Evolutionary conservation across 2,113 vertebrate species (phyloP).

Genomic region (Anser brachyrhynchus): DNA sequence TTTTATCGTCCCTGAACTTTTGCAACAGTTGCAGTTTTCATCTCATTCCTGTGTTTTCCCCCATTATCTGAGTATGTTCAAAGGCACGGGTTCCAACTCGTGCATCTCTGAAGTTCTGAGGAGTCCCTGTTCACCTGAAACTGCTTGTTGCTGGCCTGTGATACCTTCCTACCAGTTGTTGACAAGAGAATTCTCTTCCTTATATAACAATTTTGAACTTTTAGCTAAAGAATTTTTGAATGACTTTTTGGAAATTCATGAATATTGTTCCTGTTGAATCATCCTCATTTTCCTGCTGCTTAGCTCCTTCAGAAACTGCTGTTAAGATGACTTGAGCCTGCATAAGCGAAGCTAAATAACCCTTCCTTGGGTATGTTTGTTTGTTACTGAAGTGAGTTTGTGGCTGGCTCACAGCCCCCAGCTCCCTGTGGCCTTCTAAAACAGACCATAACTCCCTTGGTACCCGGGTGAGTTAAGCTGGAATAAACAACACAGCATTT

Average conservation of each 20-base stretch:
- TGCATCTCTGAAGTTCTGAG: neutral
- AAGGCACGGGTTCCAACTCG: fast-evolving
- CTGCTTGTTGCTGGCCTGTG: neutral
- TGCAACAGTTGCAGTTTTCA: neutral
- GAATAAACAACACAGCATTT: neutral
- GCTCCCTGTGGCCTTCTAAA: neutral
- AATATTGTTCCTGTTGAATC: neutral
- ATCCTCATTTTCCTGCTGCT: neutral
- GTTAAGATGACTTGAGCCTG: neutral
- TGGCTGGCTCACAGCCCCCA: neutral
- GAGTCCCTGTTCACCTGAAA: fast-evolving
- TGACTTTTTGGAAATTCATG: neutral
- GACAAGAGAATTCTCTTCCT: neutral
- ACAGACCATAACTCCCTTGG: neutral
- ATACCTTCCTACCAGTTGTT: too few species aligned
- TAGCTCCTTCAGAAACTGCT: neutral
- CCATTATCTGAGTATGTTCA: too few species aligned
- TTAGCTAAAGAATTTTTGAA: neutral
- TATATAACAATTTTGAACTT: neutral
- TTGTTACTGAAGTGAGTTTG: neutral
- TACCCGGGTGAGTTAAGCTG: neutral
- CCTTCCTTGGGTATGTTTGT: neutral
- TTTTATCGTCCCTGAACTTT: neutral
- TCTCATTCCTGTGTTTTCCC: neutral
- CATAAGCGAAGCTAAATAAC: neutral